Evolutionary conservation across 2,888 invertebrate species (phyloP), one percentile per base, ranked within the genome.

Genomic region (Alviniconcha strummeri): DNA sequence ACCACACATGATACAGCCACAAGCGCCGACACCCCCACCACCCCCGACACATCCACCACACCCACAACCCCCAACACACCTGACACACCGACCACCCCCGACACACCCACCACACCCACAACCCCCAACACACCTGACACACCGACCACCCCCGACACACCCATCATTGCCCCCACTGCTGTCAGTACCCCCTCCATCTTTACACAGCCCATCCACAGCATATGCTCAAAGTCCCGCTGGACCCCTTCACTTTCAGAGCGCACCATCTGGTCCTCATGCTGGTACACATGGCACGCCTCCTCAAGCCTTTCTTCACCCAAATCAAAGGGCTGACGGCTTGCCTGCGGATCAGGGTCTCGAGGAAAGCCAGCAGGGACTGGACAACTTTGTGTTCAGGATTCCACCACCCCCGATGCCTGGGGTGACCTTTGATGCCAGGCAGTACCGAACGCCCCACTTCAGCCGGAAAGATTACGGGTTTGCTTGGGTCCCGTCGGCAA

Each of bases 401-500:
- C 78, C 78, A 1, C 78, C 78, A 15, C 78, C 78, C 4, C 78
- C 78, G 2, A 52, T 78, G 78, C 78, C 60, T 1, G 78, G 78
- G 36, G 78, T 78, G 19, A 52, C 52, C 19, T 78, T 78, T 64
- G 64, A 78, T 64, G 78, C 78, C 78, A 78, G 78, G 15, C 64
- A 78, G 19, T 52, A 64, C 64, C 60, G 52, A 17, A 78, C 78
- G 1, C 78, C 78, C 15, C 78, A 78, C 52, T 60, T 78, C 13
- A 78, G n/a, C 15, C 69, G 36, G 57, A 67, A 78, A 55, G 83
- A 85, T 8, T 89, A 89, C 85, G 88, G 86, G 19, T 89, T 85
- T 84, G 89, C 90, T 19, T 84, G 86, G 81, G 91, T 90, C 13
- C 89, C 89, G 8, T 87, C 90, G 9, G 88, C 91, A 72, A 89